Evolutionary conservation across 2,888 invertebrate species (phyloP).

Genomic region (Epinotia brunnichana): DNA sequence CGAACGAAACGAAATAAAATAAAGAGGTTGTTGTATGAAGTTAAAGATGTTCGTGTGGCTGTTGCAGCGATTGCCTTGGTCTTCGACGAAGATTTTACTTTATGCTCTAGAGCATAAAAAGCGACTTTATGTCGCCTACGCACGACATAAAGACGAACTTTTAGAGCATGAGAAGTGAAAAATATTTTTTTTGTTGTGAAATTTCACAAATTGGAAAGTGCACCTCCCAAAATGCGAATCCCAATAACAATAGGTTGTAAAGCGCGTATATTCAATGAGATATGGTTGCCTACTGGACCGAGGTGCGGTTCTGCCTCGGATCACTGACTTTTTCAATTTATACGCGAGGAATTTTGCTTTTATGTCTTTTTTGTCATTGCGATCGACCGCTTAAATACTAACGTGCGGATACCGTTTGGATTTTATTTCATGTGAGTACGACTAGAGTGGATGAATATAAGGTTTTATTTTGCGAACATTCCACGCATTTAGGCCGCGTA

Average conservation of each 20-base stretch:
- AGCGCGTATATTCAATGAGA: slow-evolving; percentile 36
- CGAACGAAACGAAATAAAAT: no score
- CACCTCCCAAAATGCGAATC: background rate
- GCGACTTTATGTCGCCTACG: no score
- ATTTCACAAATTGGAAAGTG: background rate
- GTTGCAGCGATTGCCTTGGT: no score
- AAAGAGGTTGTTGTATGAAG: no score
- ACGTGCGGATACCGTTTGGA: slow-evolving; percentile 27
- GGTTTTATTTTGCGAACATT: slow-evolving; percentile 1
- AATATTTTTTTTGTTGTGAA: no score
- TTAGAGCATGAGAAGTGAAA: no score
- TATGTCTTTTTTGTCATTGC: slow-evolving; percentile 29
- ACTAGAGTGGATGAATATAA: background rate
- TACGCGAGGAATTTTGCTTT: slow-evolving; percentile 34
- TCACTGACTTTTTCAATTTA: slow-evolving; percentile 45
- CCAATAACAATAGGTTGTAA: slow-evolving; percentile 20
- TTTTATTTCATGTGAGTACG: slow-evolving; percentile 20
- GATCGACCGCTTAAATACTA: slow-evolving; percentile 35
- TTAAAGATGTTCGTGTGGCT: no score
- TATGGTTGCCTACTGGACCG: slow-evolving; percentile 39
- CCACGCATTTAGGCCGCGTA: background rate
- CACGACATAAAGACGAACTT: no score
- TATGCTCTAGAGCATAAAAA: no score
- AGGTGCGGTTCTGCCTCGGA: slow-evolving; percentile 33
- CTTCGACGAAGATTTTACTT: no score